Evolutionary conservation across 2,888 invertebrate species (phyloP).

Genomic region (Drosophila paramelanica): DNA sequence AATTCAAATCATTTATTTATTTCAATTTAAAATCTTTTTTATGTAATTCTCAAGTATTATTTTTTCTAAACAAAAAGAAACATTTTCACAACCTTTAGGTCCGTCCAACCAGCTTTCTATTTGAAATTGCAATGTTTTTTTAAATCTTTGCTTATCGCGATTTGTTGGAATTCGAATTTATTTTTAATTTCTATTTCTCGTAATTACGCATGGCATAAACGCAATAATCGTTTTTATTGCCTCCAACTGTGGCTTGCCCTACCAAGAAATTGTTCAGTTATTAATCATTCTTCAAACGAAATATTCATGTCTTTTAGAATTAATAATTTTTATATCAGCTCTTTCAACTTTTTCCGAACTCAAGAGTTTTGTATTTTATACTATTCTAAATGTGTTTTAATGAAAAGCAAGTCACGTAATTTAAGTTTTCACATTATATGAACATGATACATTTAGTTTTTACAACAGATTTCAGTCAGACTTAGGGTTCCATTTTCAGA

Average conservation of each 20-base stretch:
- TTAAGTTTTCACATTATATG: slow-evolving; percentile 29
- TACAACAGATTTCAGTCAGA: slow-evolving; percentile 39
- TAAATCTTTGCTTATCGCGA: neutral
- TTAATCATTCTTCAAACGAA: neutral
- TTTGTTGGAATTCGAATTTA: slow-evolving; percentile 20
- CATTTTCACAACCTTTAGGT: slow-evolving; percentile 17
- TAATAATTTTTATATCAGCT: neutral
- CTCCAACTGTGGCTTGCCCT: slow-evolving; percentile 31
- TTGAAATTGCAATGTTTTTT: neutral
- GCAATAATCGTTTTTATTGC: slow-evolving; percentile 22
- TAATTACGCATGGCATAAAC: slow-evolving; percentile 10
- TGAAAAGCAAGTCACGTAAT: slow-evolving; percentile 46
- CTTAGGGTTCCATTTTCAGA: slow-evolving; percentile 45
- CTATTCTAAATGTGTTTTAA: slow-evolving; percentile 29
- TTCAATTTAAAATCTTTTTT: neutral
- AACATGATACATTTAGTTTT: slow-evolving; percentile 20
- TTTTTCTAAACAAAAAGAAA: too few species aligned
- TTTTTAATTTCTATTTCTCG: slow-evolving; percentile 1
- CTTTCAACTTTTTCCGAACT: neutral
- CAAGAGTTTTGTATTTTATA: neutral
- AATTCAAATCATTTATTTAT: neutral
- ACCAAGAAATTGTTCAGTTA: slow-evolving; percentile 13
- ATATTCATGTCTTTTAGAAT: neutral
- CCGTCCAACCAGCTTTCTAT: slow-evolving; percentile 28
- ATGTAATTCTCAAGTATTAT: neutral